phyloP scores from a whole-genome alignment of 2,113 vertebrate genomes.

The Neotragus pygmaeus region DNA sequence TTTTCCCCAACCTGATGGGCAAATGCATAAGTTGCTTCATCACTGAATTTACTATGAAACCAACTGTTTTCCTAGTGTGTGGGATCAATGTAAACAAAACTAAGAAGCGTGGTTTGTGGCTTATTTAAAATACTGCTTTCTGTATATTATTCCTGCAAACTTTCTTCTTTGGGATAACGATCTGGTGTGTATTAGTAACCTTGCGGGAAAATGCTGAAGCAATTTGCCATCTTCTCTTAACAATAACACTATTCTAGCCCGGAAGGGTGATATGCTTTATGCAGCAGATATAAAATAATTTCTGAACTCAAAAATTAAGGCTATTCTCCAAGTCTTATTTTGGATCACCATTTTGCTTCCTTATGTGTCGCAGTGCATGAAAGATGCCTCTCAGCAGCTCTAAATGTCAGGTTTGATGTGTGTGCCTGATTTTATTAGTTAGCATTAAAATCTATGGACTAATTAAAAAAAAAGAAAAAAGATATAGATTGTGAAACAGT shows the following conservation, averaged over 20 bases:
- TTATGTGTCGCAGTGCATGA: neutral
- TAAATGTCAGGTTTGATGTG: neutral
- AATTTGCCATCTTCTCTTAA: neutral
- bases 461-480: neutral
- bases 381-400: neutral
- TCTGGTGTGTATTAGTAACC: slow-evolving; percentile 1
- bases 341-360: neutral
- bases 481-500: neutral
- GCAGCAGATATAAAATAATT: neutral
- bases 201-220: neutral
- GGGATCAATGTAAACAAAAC: slow-evolving; percentile 59
- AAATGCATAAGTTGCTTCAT: slow-evolving; percentile 58
- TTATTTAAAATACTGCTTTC: slow-evolving; percentile 33
- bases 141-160: neutral
- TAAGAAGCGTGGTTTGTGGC: slow-evolving; percentile 28
- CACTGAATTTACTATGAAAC: slow-evolving; percentile 54
- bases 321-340: neutral
- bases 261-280: neutral
- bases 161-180: neutral
- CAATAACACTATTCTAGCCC: neutral
- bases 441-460: neutral
- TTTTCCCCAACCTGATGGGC: slow-evolving; percentile 52
- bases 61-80: slow-evolving; percentile 50
- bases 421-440: neutral
- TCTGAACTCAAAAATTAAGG: neutral